Conservation (phyloP, 2,797 vertebrate species). For the Caiman crocodilus region DNA sequence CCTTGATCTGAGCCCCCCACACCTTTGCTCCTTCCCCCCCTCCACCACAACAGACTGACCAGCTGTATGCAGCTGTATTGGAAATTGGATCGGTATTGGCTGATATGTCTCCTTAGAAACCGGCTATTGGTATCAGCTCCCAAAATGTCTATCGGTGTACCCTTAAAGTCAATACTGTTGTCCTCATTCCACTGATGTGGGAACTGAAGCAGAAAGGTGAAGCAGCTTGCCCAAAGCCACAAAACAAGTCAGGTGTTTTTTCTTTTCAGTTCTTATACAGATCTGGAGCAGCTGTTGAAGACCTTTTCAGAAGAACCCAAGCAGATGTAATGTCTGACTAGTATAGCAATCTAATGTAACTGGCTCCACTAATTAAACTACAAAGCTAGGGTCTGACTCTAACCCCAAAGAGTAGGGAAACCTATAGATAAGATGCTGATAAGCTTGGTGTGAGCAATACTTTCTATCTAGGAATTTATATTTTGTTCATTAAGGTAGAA, state of each 20-base stretch:
- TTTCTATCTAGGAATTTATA: slow-evolving; percentile 26
- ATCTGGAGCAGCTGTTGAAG: slow-evolving; percentile 57
- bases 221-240: not conserved
- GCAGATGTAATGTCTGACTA: slow-evolving; percentile 33
- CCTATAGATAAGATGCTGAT: not conserved
- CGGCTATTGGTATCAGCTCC: too few species aligned
- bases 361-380: slow-evolving; percentile 44
- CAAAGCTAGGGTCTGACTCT: slow-evolving; percentile 1
- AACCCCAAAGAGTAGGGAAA: slow-evolving; percentile 9
- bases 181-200: not conserved
- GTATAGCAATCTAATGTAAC: slow-evolving; percentile 39
- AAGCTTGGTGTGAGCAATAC: not conserved
- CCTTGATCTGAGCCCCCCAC: too few species aligned
- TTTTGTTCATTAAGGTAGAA: slow-evolving; percentile 2
- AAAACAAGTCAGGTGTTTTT: not conserved
- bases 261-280: slow-evolving; percentile 39
- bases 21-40: too few species aligned
- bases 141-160: too few species aligned
- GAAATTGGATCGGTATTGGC: too few species aligned
- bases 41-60: too few species aligned
- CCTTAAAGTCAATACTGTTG: not conserved
- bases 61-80: too few species aligned
- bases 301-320: slow-evolving; percentile 30
- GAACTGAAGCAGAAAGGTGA: slow-evolving; percentile 5
- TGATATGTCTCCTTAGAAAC: too few species aligned